These are phyloP conservation scores for Scarus forsteni DNA, from an alignment of 2,797 vertebrate genomes.

Conservation along the genomic window DNA sequence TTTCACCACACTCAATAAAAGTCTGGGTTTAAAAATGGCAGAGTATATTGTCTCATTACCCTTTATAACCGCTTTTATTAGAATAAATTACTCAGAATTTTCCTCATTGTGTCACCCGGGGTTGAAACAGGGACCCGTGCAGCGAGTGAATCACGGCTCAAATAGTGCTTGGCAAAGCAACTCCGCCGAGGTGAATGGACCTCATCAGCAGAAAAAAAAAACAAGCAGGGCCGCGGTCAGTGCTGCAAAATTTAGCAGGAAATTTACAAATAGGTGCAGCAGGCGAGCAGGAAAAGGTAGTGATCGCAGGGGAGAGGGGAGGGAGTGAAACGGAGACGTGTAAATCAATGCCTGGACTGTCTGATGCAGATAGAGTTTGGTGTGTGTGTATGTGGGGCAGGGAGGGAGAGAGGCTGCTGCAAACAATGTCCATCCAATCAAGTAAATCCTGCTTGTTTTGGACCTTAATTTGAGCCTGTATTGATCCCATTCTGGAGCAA, in stretches of 20 bases:
- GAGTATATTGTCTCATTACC: conserved; percentile 61
- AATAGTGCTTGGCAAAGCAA: conserved; percentile 80
- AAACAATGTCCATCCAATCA: conserved; percentile 25
- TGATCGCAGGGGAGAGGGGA: conserved; percentile 31
- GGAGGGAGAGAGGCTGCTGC: conserved; percentile 1
- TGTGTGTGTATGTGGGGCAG: conserved; percentile 20
- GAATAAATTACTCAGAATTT: conserved; percentile 59
- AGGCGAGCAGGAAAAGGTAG: conserved; percentile 52
- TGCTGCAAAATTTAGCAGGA: conserved; percentile 72
- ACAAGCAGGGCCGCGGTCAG: conserved; percentile 48
- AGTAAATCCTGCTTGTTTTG: background rate
- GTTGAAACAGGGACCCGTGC: conserved; percentile 43
- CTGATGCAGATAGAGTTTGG: conserved; percentile 42
- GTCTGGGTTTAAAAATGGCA: conserved; percentile 56
- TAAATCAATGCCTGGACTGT: conserved; percentile 66
- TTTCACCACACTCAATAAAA: conserved; percentile 72
- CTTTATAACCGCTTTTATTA: conserved; percentile 66
- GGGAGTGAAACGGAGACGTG: conserved; percentile 59
- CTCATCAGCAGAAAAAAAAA: conserved; percentile 74
- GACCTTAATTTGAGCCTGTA: background rate
- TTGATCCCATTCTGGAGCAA: background rate
- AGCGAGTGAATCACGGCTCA: conserved; percentile 69
- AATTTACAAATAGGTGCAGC: conserved; percentile 68
- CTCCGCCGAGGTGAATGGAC: conserved; percentile 53
- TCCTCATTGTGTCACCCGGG: conserved; percentile 55